Percentiles rank a stretch among this genome's conserved stretches.
Conservation (phyloP, 2,888 invertebrate genomes). For the Eustalomyia histrio region DNA sequence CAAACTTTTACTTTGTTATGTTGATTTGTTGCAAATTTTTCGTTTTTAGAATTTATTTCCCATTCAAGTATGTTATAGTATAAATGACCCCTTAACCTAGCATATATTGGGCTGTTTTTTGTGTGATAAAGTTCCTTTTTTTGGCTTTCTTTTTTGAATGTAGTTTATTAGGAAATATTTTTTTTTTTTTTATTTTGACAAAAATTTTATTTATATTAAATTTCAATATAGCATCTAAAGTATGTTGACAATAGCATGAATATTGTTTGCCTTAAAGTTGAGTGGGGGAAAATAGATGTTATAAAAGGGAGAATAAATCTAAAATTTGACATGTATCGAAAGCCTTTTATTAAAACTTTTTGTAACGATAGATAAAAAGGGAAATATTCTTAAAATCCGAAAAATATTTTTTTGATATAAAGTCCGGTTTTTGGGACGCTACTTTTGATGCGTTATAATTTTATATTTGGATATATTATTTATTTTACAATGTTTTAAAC, state of each 20-base stretch:
- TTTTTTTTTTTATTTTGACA: background rate
- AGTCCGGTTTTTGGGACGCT: too few species aligned
- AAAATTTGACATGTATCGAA: too few species aligned
- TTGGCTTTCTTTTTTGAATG: background rate
- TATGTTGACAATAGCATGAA: background rate
- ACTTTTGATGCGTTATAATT: too few species aligned
- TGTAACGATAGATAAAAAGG: too few species aligned
- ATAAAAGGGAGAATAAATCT: too few species aligned
- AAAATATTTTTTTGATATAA: too few species aligned
- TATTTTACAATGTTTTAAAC: too few species aligned
- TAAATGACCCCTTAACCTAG: conserved; percentile 62
- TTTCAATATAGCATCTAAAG: background rate
- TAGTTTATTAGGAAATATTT: conserved; percentile 48
- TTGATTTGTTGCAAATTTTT: conserved; percentile 57
- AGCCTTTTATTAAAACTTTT: too few species aligned
- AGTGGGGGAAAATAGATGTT: too few species aligned
- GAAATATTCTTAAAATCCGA: too few species aligned
- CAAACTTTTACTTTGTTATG: conserved; percentile 63
- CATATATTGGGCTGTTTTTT: conserved; percentile 43
- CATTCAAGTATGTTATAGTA: conserved; percentile 15
- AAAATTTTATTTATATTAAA: background rate
- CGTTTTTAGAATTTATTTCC: conserved; percentile 26
- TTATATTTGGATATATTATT: too few species aligned
- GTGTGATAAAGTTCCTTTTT: conserved; percentile 21
- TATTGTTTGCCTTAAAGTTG: too few species aligned